Evolutionary conservation across 2,797 vertebrate genomes (phyloP), one percentile per base, ranked within the genome.

Genomic region (Acipenser transmontanus): DNA sequence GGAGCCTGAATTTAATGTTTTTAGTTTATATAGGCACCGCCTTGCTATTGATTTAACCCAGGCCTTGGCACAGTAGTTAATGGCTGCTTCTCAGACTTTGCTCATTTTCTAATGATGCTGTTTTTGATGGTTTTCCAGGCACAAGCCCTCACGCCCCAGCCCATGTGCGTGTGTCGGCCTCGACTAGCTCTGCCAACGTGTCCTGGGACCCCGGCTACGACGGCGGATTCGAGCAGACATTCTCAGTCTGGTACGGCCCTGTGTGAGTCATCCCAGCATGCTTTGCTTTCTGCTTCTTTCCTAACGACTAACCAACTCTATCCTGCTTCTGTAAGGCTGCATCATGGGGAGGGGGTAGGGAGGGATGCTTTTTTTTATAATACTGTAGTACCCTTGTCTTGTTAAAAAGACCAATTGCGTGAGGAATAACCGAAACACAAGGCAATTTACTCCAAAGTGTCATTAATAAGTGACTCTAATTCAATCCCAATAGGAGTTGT

Each of bases 191-290:
- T 71, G 96, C 95, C 84, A 99, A 99, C 57, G 93, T 98, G 77
- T 98, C 97, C 84, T 99, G 97, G 97, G 97, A 99, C 80, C 91
- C 93, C 13, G 95, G 95, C 84, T 99, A 99, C 68, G 97, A 99
- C 66, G 97, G 97, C 74, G 97, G 97, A 88, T 98, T 93, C 1
- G 96, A 99, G 82, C 97, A 99, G 95, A 99, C 95, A 78, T 99
- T 99, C 91, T 99, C 97, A 85, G 97, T 99, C 92, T 99, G 97
- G 97, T 99, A 99, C 77, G 97, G 97, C 89, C 95, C 94, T 93
- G 97, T 99, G 97, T 99, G 93, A 98, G 97, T 98, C 89, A 91
- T 88, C 89, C 87, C 80, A 82, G 85, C 89, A 89, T 84, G 95
- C 95, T 96, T 98, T 93, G 95, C 96, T 95, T 93, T 91, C 92